These are phyloP conservation scores for Anas georgica DNA, from an alignment of 2,797 vertebrate genomes.

Conservation along the genomic window DNA sequence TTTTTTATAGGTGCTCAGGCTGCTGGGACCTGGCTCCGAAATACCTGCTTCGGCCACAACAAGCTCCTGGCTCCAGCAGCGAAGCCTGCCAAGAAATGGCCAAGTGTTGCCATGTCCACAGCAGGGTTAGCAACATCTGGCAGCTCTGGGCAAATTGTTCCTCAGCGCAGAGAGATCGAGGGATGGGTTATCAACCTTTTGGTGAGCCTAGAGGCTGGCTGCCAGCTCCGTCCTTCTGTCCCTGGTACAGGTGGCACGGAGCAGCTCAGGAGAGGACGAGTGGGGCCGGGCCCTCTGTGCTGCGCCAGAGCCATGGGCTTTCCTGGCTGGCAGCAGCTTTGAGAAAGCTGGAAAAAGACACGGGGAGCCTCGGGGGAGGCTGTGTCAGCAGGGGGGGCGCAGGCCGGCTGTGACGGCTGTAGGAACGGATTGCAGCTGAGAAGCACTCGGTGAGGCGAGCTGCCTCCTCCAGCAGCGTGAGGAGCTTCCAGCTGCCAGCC, in stretches of 20 bases:
- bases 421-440: not conserved
- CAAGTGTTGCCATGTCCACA: not conserved
- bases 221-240: not conserved
- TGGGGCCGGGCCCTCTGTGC: not conserved
- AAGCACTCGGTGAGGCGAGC: not conserved
- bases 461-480: not conserved
- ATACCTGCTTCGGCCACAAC: not conserved
- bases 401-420: slow-evolving; percentile 5
- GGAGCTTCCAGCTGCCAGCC: not conserved
- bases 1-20: not conserved
- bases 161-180: not conserved
- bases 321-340: slow-evolving; percentile 33
- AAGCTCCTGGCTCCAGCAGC: not conserved
- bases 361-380: not conserved
- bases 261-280: not conserved
- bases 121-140: not conserved
- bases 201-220: not conserved
- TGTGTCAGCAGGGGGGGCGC: slow-evolving; percentile 8
- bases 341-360: slow-evolving; percentile 44
- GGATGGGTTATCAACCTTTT: not conserved
- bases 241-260: not conserved
- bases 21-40: not conserved
- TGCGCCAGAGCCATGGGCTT: not conserved
- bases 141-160: not conserved
- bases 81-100: not conserved